A percentile compares a stretch with the other conserved stretches of the same genome.
These are phyloP conservation scores for Styela plicata DNA, from an alignment of 23 tunicate genomes.

Conservation along the genomic window DNA sequence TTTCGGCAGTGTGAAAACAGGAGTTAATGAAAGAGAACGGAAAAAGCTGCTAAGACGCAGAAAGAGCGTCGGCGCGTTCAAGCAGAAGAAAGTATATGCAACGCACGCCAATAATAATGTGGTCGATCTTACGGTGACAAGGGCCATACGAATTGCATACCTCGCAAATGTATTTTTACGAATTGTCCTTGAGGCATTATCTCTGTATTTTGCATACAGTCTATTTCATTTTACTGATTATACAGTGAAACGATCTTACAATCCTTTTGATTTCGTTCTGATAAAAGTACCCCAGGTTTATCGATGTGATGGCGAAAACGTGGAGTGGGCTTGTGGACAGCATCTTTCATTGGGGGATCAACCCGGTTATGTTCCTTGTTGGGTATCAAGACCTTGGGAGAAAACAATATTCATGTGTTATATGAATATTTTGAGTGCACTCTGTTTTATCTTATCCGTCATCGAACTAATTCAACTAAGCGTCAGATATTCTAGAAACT, in stretches of 20 bases:
- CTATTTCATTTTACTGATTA: constrained; percentile 76
- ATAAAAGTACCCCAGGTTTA: constrained; percentile 76
- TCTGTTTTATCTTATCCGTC: constrained; percentile 47
- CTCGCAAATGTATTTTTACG: constrained; percentile 47
- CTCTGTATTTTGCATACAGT: constrained; percentile 59
- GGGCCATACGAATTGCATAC: constrained; percentile 49
- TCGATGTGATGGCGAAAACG: constrained; percentile 58
- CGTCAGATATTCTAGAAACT: neutral
- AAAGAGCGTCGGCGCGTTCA: constrained; percentile 43
- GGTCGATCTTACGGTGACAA: constrained; percentile 34
- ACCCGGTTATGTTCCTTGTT: constrained; percentile 83
- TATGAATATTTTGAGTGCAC: constrained; percentile 80
- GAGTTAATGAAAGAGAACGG: neutral
- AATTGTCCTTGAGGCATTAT: constrained; percentile 43
- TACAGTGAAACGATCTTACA: constrained; percentile 14
- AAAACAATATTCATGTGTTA: constrained; percentile 86
- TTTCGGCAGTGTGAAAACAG: neutral
- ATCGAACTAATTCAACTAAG: constrained; percentile 51
- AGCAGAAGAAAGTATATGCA: constrained; percentile 38
- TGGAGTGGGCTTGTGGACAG: constrained; percentile 80
- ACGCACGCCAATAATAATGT: constrained; percentile 14
- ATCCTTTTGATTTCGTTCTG: constrained; percentile 53
- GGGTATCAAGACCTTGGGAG: constrained; percentile 98
- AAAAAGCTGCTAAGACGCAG: constrained; percentile 21
- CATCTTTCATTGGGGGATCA: constrained; percentile 60